These are phyloP conservation scores for Phymatocera aterrima DNA, from an alignment of 2,888 invertebrate species.

Conservation along the genomic window DNA sequence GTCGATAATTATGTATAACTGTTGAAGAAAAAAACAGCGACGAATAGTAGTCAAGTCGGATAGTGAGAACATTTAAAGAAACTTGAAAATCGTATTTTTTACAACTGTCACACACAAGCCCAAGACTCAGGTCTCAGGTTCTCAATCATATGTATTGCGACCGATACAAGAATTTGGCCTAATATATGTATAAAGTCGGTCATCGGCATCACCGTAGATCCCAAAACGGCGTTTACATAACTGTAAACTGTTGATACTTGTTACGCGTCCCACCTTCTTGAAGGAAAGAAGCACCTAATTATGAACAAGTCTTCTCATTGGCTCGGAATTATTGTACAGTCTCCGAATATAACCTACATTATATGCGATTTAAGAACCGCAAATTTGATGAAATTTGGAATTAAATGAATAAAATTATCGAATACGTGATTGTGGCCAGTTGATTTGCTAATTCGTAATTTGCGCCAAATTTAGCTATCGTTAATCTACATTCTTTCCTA, in stretches of 20 bases:
- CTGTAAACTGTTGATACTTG: constrained; percentile 10
- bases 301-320: background rate
- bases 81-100: background rate
- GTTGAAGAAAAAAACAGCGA: too few relatives aligned
- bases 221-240: constrained; percentile 15
- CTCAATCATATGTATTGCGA: background rate
- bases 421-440: too few relatives aligned
- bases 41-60: too few relatives aligned
- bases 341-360: background rate
- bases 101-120: background rate
- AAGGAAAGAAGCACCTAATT: background rate
- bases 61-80: too few relatives aligned
- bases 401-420: background rate
- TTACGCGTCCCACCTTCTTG: background rate
- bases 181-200: constrained; percentile 30
- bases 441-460: background rate
- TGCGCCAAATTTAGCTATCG: background rate
- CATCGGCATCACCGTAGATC: background rate
- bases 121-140: constrained; percentile 12
- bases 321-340: background rate
- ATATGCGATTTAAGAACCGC: background rate
- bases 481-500: background rate
- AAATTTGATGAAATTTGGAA: background rate
- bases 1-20: too few relatives aligned
- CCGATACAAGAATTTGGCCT: constrained; percentile 4